Evolutionary conservation across 2,113 vertebrate species (phyloP), one percentile per base, ranked within the genome.

Genomic region (Chitala chitala): DNA sequence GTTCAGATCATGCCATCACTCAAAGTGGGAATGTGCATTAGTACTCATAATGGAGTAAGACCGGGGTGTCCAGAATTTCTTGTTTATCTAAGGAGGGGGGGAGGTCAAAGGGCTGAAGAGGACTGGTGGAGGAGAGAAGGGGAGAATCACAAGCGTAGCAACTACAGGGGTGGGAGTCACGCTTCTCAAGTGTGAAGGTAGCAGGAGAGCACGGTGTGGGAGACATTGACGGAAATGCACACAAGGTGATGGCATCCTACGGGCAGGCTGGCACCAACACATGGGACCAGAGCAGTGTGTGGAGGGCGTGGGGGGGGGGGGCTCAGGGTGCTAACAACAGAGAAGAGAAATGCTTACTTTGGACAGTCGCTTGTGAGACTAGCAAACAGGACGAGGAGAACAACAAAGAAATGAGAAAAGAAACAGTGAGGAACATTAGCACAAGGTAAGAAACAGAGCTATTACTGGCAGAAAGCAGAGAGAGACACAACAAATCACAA

Each of bases 351-450:
- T 92, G 93, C 94, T 96, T 98, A 96, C 95, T 98, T 98, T 97
- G 91, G 94, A 97, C 91, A 98, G 95, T 93, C 93, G 94, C 93
- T 95, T 96, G 93, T 95, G 94, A 96, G 93, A 95, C 95, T 97
- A 94, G 89, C 93, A 95, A 93, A 92, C 90, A 92, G 81, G 22
- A 73, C 86, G 91, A 92, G 92, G 91, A 89, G 92, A 91, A 89
- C 89, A 94, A 89, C 87, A 94, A 93, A 94, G 89, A 93, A 87
- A 82, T 82, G 77, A 80, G 81, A 84, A 89, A 76, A 82, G 61
- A 72, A 85, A 82, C 78, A 55, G 81, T 74, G 78, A 82, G 78
- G 82, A 82, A 44, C 78, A 86, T 82, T 76, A 84, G 81, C 79
- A 82, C 79, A 84, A 75, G 83, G 79, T 12, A 77, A 79, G 77